A percentile compares a stretch with the other conserved stretches of the same genome.
phyloP scores from a whole-genome alignment of 2,888 invertebrate species.

The Cremastinae sp. region DNA sequence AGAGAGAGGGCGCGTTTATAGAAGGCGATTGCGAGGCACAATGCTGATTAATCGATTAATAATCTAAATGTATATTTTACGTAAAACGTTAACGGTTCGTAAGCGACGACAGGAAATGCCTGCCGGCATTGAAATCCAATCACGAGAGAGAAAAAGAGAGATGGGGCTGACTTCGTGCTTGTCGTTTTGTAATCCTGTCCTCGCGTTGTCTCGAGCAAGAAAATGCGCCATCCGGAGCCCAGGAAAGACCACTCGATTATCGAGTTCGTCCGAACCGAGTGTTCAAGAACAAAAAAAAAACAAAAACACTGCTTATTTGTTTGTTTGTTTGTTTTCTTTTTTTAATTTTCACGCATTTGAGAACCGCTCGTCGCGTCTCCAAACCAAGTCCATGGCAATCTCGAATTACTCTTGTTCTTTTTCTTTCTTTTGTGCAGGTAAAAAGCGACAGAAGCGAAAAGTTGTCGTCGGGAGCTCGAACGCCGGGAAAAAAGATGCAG shows the following conservation, averaged over 20 bases:
- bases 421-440: constrained; percentile 74
- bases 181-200: constrained; percentile 35
- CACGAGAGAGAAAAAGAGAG: constrained; percentile 34
- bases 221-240: constrained; percentile 30
- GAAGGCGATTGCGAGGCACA: constrained; percentile 34
- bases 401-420: constrained; percentile 66
- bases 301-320: background rate
- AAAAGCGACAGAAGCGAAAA: constrained; percentile 74
- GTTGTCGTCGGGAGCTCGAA: constrained; percentile 51
- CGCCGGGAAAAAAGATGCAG: constrained; percentile 55
- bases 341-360: background rate
- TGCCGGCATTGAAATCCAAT: constrained; percentile 55
- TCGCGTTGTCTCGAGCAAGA: constrained; percentile 30
- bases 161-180: background rate
- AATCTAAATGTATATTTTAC: constrained; percentile 43
- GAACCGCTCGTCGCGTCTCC: too few species aligned
- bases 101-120: constrained; percentile 37
- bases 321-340: background rate
- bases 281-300: too few species aligned
- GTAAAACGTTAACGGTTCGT: constrained; percentile 51
- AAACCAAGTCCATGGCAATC: constrained; percentile 10
- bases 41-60: constrained; percentile 54
- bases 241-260: constrained; percentile 46
- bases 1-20: constrained; percentile 10
- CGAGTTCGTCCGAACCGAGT: constrained; percentile 33